Conservation (phyloP, 2,797 vertebrate species). For the Benthosema pterotum region DNA sequence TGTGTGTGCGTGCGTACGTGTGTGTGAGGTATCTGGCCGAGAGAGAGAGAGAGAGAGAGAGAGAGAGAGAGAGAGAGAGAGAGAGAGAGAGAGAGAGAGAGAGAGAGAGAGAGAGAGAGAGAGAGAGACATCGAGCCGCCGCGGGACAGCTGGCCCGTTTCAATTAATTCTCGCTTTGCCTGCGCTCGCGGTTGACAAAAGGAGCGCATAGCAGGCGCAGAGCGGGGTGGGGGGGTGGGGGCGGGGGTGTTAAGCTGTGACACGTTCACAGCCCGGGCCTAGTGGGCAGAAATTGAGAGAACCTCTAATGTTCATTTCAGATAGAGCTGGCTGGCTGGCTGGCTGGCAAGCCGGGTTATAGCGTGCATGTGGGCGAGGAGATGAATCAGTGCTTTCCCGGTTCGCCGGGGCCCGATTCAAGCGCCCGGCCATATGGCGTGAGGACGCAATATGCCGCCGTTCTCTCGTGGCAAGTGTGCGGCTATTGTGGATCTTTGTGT, state of each 20-base stretch:
- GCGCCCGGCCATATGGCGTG: constrained; percentile 76
- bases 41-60: constrained; percentile 68
- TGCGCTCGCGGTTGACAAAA: constrained; percentile 70
- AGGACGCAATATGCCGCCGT: constrained; percentile 67
- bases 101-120: constrained; percentile 70
- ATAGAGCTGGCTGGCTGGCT: too few species aligned
- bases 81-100: constrained; percentile 65
- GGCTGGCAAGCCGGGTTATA: constrained; percentile 70
- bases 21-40: constrained; percentile 51
- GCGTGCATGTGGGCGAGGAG: constrained; percentile 17
- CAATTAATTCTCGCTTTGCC: constrained; percentile 73
- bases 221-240: constrained; percentile 61
- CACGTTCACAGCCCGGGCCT: constrained; percentile 75
- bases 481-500: constrained; percentile 37
- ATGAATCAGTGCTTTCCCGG: constrained; percentile 68
- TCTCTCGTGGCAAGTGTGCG: constrained; percentile 61
- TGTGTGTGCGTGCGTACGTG: too few species aligned
- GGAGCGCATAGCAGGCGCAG: constrained; percentile 65
- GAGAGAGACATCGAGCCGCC: constrained; percentile 43
- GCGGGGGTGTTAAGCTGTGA: constrained; percentile 73
- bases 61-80: constrained; percentile 65
- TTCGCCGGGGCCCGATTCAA: constrained; percentile 66
- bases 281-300: constrained; percentile 74
- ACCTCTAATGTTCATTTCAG: constrained; percentile 77
- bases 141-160: constrained; percentile 79